Evolutionary conservation across 1,140 invertebrate species (phyloP), one percentile per base, ranked within the genome.

Genomic region (Carcinoscorpius rotundicauda): DNA sequence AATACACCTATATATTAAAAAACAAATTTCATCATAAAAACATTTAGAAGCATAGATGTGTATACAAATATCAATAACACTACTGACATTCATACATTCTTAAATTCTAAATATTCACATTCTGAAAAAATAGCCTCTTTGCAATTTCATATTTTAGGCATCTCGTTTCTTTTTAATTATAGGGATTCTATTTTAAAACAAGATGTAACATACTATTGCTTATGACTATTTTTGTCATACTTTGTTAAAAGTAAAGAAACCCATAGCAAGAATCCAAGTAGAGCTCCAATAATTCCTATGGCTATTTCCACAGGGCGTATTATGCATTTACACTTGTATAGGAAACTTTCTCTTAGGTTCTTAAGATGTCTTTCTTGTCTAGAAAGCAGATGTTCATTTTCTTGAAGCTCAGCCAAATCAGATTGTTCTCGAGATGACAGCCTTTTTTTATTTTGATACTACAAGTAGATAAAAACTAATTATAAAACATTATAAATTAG

Each of bases 231-330:
- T 29, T 2, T 29, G 29, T 29, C 29, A 29, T 73, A 79, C 78
- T 78, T 79, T n/a, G 76, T 78, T 3, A 80, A 66, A 49, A 80
- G 68, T 10, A 80, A 71, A 4, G 79, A 80, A n/a, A 79, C 60
- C 69, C 78, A 77, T 6, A 80, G 70, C n/a, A 79, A 67, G 3
- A 77, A 51, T 3, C 75, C 75, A 58, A 79, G 52, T 8, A 76
- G 58, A 6, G 73, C 64, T 49, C 77, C 72, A 5, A 76, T 51
- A 11, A 78, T 64, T 10, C 78, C 79, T 67, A 77, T 68, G 9
- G 77, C 60, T 5, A 80, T 73, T 66, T 79, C 73, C 68, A 78
- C 74, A 4, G 78, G 79, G 56, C 78, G 69, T 50, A 77, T 68
- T 29, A 78, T 57, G 2, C 68, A 50, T 49, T 75, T 67, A 67